phyloP scores from a whole-genome alignment of 1,140 invertebrate species.

The Cepaea nemoralis region DNA sequence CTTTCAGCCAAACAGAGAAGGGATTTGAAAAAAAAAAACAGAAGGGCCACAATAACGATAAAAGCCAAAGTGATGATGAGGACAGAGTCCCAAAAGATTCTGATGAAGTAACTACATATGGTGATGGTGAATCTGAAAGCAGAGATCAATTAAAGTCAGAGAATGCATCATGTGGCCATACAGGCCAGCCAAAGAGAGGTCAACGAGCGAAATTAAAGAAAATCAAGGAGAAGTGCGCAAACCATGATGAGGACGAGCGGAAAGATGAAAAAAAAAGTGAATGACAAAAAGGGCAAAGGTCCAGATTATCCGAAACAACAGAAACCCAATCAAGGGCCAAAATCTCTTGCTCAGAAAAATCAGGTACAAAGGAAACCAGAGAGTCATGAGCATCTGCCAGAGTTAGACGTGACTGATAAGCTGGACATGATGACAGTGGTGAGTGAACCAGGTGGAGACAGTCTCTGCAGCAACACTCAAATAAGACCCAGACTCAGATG shows the following conservation, averaged over 20 bases:
- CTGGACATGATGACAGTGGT: neutral
- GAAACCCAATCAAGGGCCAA: neutral
- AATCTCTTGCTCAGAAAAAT: slow-evolving; percentile 37
- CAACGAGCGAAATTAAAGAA: slow-evolving; percentile 92
- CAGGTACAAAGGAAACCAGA: slow-evolving; percentile 45
- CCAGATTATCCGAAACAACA: slow-evolving; percentile 45
- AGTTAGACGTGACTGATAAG: neutral
- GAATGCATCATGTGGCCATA: slow-evolving; percentile 6
- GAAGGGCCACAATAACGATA: slow-evolving; percentile 43
- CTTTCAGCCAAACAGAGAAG: slow-evolving; percentile 66
- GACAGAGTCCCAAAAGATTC: slow-evolving; percentile 58
- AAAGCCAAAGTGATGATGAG: slow-evolving; percentile 59
- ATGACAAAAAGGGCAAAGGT: slow-evolving; percentile 62
- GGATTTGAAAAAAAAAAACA: slow-evolving; percentile 70
- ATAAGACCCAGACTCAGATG: slow-evolving; percentile 50
- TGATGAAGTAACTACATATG: neutral
- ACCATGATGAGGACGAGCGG: slow-evolving; percentile 97
- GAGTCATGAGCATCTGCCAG: slow-evolving; percentile 39
- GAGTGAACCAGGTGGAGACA: neutral
- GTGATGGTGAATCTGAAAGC: neutral
- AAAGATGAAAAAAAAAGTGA: slow-evolving; percentile 64
- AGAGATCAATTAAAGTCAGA: slow-evolving; percentile 46
- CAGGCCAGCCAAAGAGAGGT: slow-evolving; percentile 79
- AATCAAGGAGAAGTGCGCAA: slow-evolving; percentile 97
- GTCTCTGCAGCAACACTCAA: neutral